Conservation (phyloP, 1,140 invertebrate genomes). For the Drosophila tani region DNA sequence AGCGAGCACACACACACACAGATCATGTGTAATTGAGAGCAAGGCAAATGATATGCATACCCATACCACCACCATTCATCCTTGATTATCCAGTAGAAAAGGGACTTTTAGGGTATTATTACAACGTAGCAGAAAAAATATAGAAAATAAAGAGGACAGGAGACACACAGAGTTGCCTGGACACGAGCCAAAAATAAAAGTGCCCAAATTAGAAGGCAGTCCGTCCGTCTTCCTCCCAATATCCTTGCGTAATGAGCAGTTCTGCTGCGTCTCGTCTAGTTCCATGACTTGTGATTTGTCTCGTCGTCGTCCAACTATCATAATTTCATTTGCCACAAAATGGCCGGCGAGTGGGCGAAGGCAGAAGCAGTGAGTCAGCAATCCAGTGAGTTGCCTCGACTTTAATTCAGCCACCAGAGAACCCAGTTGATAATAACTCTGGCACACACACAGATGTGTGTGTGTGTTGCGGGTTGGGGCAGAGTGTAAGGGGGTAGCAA, state of each 20-base stretch:
- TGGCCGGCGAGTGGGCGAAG: constrained; percentile 2
- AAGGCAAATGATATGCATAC: constrained; percentile 29
- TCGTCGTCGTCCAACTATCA: constrained; percentile 17
- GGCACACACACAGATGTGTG: neutral
- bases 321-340: constrained; percentile 43
- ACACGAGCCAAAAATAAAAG: constrained; percentile 36
- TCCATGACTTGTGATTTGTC: constrained; percentile 39
- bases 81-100: constrained; percentile 56
- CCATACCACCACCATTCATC: constrained; percentile 9
- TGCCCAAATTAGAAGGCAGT: constrained; percentile 42
- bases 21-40: constrained; percentile 43
- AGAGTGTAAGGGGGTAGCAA: neutral
- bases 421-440: constrained; percentile 40
- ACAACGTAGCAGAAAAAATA: constrained; percentile 6
- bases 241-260: constrained; percentile 41
- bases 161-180: constrained; percentile 33
- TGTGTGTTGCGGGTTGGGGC: constrained; percentile 2
- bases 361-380: constrained; percentile 20
- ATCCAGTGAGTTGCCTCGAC: constrained; percentile 11
- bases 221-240: neutral
- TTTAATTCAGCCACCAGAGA: constrained; percentile 32
- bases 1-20: constrained; percentile 9
- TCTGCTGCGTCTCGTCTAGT: neutral
- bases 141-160: neutral
- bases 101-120: constrained; percentile 43